Percentiles rank a stretch among this genome's conserved stretches.
These are phyloP conservation scores for Rhagonycha lutea DNA, from an alignment of 2,888 invertebrate species.

Conservation along the genomic window DNA sequence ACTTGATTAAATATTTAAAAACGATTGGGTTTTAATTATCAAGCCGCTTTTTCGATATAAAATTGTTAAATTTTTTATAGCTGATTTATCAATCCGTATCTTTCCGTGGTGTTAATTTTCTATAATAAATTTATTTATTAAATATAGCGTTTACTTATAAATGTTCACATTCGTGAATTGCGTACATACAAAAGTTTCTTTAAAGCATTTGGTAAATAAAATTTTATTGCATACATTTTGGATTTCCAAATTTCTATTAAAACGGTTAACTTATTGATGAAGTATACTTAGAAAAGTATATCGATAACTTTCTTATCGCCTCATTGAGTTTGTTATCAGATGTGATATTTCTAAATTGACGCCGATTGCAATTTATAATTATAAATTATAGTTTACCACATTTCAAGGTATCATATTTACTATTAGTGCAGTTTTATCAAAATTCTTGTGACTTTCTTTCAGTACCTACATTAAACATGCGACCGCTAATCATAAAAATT, in stretches of 20 bases:
- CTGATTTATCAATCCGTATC: background rate
- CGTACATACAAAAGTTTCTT: too few relatives aligned
- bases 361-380: background rate
- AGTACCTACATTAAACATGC: background rate
- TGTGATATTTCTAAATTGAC: background rate
- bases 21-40: background rate
- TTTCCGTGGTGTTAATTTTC: background rate
- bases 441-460: background rate
- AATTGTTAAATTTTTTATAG: background rate
- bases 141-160: too few relatives aligned
- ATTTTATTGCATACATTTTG: background rate
- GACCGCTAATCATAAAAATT: constrained; percentile 8
- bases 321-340: background rate
- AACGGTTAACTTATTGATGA: background rate
- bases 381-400: background rate
- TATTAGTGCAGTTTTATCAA: background rate
- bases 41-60: background rate
- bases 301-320: background rate
- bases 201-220: background rate
- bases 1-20: too few relatives aligned
- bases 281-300: background rate
- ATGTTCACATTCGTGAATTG: too few relatives aligned
- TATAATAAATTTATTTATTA: background rate
- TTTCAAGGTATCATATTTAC: background rate
- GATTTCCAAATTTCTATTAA: background rate